Conservation (phyloP, 1,140 invertebrate species). For the Melanaphis sacchari region DNA sequence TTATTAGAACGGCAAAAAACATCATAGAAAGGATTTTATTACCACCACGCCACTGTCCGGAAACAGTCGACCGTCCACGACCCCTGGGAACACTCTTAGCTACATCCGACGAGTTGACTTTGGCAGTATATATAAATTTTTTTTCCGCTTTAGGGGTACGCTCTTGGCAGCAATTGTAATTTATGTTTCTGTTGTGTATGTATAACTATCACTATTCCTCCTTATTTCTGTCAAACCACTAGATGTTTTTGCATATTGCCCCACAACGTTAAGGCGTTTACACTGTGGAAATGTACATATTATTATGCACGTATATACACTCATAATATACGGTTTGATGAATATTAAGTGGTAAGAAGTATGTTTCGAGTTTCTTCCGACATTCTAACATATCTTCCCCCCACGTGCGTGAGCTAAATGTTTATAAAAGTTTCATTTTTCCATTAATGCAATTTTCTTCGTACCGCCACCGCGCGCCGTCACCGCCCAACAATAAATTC, state of each 20-base stretch:
- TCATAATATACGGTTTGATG: conserved; percentile 26
- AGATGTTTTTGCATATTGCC: not conserved
- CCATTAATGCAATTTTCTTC: conserved; percentile 46
- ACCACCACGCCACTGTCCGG: not conserved
- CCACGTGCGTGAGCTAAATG: not conserved
- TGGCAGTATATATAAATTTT: conserved; percentile 31
- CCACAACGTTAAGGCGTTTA: not conserved
- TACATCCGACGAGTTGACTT: conserved; percentile 42
- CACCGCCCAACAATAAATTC: conserved; percentile 42
- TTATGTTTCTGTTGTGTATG: conserved; percentile 14
- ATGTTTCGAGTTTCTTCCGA: conserved; percentile 12
- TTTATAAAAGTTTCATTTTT: conserved; percentile 57
- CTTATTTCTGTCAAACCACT: conserved; percentile 25
- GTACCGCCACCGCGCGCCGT: not conserved
- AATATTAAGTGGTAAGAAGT: conserved; percentile 45
- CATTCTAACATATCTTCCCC: conserved; percentile 4
- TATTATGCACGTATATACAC: not conserved
- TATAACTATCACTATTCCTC: not conserved
- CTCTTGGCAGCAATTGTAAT: conserved; percentile 46
- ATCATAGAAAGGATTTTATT: conserved; percentile 38
- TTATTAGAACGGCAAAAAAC: conserved; percentile 25
- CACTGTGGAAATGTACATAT: not conserved
- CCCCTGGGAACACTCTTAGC: conserved; percentile 26
- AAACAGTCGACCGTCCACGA: conserved; percentile 44
- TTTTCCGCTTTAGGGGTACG: not conserved